A percentile compares a stretch with the other conserved stretches of the same genome.
These are phyloP conservation scores for Lophura nycthemera DNA, from an alignment of 2,113 vertebrate genomes.

Conservation along the genomic window DNA sequence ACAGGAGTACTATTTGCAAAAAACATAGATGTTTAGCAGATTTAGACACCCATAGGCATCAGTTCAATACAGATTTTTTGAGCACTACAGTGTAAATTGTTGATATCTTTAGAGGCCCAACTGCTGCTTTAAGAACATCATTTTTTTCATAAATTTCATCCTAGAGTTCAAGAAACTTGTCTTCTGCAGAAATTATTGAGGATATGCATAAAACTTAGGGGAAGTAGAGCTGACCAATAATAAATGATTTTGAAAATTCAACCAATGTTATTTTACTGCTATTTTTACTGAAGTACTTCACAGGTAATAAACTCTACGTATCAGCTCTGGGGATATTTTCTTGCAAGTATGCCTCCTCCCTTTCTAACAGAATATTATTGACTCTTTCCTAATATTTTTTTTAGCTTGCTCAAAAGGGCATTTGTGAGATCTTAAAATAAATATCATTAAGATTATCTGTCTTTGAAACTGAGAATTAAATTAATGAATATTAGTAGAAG, in stretches of 20 bases:
- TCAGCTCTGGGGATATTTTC: neutral
- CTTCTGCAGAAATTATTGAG: neutral
- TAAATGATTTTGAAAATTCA: neutral
- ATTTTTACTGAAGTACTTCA: neutral
- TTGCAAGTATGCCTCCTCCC: neutral
- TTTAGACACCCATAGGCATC: neutral
- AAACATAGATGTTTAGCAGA: neutral
- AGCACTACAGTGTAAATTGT: neutral
- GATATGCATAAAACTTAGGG: neutral
- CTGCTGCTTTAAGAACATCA: neutral
- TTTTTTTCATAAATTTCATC: neutral
- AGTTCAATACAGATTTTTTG: constrained; percentile 18
- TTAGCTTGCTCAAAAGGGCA: constrained; percentile 10
- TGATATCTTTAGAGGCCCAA: neutral
- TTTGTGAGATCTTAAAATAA: constrained; percentile 58
- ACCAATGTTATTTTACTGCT: neutral
- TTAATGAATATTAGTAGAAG: constrained; percentile 39
- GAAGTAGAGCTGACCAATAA: neutral
- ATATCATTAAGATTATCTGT: constrained; percentile 48
- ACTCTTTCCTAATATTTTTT: neutral
- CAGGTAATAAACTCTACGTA: neutral
- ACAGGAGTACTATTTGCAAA: neutral
- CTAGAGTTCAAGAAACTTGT: neutral
- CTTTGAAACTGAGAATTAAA: constrained; percentile 53
- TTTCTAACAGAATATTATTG: neutral